Evolutionary conservation across 2,113 vertebrate genomes (phyloP), one percentile per base, ranked within the genome.

Genomic region (Cyprinodon tularosa): DNA sequence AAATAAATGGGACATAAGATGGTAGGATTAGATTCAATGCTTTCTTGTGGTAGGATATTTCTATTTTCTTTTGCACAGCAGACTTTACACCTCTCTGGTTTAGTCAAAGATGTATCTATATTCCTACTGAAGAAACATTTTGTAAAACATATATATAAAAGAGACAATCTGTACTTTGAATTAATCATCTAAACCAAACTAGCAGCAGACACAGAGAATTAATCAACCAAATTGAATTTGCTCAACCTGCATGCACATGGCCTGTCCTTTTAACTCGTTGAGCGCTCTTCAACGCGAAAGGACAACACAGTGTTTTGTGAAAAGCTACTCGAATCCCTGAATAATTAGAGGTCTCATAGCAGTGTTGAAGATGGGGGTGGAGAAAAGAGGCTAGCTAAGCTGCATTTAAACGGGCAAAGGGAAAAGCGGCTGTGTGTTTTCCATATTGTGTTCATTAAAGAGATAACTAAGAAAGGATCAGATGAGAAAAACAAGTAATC

Each of bases 361-460:
- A 84, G 94, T 95, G 96, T 96, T 96, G 96, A 96, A 96, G 87
- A 89, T 86, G 95, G 82, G 70, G 95, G 94, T 39, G 92, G 84
- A 85, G 88, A 69, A 53, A 84, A 74, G 85, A 80, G 86, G 83
- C 76, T 17, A 45, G 81, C 70, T 68, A 82, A 82, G 94, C 95
- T 94, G 94, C 94, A 90, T 95, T 96, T 96, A 96, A 95, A 91
- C 91, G 91, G 95, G 95, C 96, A 95, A 95, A 94, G 95, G 95
- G 96, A 96, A 96, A 96, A 96, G 95, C 94, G 95, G 96, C 96
- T 94, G 94, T 94, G 94, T 94, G 95, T 96, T 96, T 97, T 95
- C 95, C 95, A 96, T 96, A 97, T 96, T 96, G 96, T 94, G 94
- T 93, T 97, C 95, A 96, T 97, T 96, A 96, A 95, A 93, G 94